A percentile compares a stretch with the other conserved stretches of the same genome.
phyloP scores from a whole-genome alignment of 2,113 vertebrate genomes.

The Brachypteracias leptosomus region DNA sequence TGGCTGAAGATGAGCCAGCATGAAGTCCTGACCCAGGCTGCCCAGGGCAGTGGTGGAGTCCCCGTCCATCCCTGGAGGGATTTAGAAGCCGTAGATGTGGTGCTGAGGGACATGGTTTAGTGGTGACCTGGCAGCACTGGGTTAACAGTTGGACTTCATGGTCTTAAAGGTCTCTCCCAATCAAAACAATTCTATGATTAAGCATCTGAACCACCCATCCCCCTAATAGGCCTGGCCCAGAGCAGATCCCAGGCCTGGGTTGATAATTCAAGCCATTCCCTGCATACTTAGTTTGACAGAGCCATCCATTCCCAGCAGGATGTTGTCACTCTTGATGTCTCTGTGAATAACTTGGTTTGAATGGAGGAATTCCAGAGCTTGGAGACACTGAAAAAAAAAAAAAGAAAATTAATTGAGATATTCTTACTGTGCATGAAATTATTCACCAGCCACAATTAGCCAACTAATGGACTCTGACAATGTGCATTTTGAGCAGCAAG shows the following conservation, averaged over 20 bases:
- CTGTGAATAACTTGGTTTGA: slow-evolving; percentile 97
- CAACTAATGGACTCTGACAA: not conserved
- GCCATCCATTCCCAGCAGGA: slow-evolving; percentile 96
- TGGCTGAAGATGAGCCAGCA: not conserved
- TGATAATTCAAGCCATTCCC: not conserved
- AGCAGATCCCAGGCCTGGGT: not conserved
- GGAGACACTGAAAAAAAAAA: slow-evolving; percentile 83
- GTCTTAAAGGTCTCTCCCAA: not conserved
- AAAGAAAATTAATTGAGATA: not conserved
- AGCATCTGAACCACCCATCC: not conserved
- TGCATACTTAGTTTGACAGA: slow-evolving; percentile 96
- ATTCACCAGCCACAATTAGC: not conserved
- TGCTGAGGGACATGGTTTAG: not conserved
- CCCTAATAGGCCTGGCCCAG: not conserved
- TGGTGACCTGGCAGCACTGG: not conserved
- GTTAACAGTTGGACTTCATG: not conserved
- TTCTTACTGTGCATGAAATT: not conserved
- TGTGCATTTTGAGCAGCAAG: not conserved
- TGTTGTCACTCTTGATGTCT: slow-evolving; percentile 99
- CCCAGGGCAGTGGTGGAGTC: not conserved
- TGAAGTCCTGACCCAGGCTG: not conserved
- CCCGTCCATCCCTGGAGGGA: not conserved
- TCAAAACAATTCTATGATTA: not conserved
- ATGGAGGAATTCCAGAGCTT: slow-evolving; percentile 96
- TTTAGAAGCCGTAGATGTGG: not conserved